Conservation (phyloP, 2,113 vertebrate genomes). For the Alligator mississippiensis region DNA sequence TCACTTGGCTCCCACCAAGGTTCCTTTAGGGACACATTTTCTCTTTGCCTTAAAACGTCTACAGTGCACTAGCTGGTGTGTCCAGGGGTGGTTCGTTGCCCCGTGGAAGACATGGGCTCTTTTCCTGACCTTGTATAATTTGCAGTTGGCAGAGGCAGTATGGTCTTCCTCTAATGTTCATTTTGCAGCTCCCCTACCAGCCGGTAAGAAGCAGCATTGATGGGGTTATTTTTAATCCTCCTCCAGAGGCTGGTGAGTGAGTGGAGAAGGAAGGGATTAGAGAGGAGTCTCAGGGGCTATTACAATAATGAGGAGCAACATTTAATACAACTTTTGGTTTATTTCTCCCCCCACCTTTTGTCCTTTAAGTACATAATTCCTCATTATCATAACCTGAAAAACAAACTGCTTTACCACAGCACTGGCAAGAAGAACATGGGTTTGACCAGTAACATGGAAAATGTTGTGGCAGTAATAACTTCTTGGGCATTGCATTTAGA, state of each 20-base stretch:
- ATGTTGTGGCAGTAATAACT: slow-evolving; percentile 22
- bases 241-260: not conserved
- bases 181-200: not conserved
- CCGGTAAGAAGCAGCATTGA: not conserved
- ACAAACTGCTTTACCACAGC: not conserved
- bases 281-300: not conserved
- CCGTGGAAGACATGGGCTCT: not conserved
- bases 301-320: not conserved
- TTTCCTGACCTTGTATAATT: slow-evolving; percentile 28
- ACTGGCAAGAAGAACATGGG: not conserved
- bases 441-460: slow-evolving; percentile 48
- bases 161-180: slow-evolving; percentile 11
- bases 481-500: not conserved
- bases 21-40: too few relatives aligned
- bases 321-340: not conserved
- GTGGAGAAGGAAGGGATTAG: not conserved
- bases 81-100: not conserved
- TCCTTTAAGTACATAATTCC: not conserved
- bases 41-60: not conserved
- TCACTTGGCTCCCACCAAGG: not conserved
- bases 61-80: not conserved
- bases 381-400: not conserved
- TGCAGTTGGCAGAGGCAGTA: slow-evolving; percentile 22
- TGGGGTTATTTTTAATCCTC: not conserved
- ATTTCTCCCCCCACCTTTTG: not conserved